A percentile compares a stretch with the other conserved stretches of the same genome.
Evolutionary conservation across 2,888 invertebrate species (phyloP).

Genomic region (Microctonus aethiopoides): DNA sequence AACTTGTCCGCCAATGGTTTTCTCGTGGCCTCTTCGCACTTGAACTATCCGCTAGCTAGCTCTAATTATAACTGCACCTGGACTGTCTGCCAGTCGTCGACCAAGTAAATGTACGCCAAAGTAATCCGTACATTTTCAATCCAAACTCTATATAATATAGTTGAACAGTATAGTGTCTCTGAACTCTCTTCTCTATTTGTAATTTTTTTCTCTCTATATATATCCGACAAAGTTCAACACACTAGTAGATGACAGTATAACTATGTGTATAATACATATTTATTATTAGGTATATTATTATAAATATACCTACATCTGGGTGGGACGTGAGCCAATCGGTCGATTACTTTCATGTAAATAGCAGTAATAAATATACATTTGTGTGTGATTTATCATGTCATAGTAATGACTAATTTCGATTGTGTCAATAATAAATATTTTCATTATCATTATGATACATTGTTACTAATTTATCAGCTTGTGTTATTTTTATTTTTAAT

Average conservation of each 20-base stretch:
- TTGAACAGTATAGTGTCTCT: too few species aligned
- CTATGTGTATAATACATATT: neutral
- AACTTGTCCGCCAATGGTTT: neutral
- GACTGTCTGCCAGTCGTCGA: constrained; percentile 13
- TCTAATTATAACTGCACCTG: constrained; percentile 38
- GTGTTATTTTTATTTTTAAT: too few species aligned
- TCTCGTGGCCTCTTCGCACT: constrained; percentile 26
- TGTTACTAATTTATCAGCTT: too few species aligned
- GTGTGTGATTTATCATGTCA: constrained; percentile 1
- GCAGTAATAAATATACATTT: neutral
- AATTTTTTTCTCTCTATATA: neutral
- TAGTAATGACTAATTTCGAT: neutral
- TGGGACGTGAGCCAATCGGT: neutral
- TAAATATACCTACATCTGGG: neutral
- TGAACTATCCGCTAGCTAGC: constrained; percentile 31
- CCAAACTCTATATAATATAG: neutral
- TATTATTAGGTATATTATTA: neutral
- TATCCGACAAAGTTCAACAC: neutral
- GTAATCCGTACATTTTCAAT: constrained; percentile 2
- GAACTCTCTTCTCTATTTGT: too few species aligned
- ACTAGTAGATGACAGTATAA: neutral
- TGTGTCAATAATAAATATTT: neutral
- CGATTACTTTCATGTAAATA: neutral
- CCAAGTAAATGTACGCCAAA: neutral
- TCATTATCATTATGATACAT: neutral